phyloP scores from a whole-genome alignment of 1,140 invertebrate genomes.

The Lineus longissimus region DNA sequence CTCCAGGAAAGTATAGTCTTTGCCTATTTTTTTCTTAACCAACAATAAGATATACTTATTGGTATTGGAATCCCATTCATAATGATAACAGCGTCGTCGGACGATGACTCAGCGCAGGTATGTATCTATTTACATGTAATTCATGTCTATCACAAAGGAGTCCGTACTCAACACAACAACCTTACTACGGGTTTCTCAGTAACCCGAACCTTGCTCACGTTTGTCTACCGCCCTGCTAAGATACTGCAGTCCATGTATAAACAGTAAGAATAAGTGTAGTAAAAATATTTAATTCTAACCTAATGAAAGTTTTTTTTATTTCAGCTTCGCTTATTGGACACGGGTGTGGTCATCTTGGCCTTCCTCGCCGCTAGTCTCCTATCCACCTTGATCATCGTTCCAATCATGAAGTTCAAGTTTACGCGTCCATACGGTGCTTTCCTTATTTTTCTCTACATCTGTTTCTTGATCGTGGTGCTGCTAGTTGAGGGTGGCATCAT shows the following conservation, averaged over 20 bases:
- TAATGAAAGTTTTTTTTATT: no score
- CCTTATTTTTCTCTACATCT: slow-evolving; percentile 52
- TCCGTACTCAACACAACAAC: no score
- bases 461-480: slow-evolving; percentile 53
- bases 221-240: no score
- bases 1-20: no score
- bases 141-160: no score
- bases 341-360: slow-evolving; percentile 49
- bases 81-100: slow-evolving; percentile 49
- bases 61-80: slow-evolving; percentile 61
- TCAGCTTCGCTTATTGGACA: slow-evolving; percentile 49
- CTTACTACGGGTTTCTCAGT: no score
- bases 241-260: no score
- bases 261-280: no score
- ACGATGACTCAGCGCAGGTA: slow-evolving; percentile 37
- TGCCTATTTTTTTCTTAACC: slow-evolving; percentile 27
- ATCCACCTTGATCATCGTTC: slow-evolving; percentile 39
- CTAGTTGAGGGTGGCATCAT: slow-evolving; percentile 45
- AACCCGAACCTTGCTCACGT: no score
- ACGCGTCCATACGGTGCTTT: slow-evolving; percentile 49
- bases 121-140: no score
- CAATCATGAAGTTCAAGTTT: slow-evolving; percentile 48
- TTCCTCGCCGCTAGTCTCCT: slow-evolving; percentile 52
- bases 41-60: slow-evolving; percentile 54
- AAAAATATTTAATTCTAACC: no score